phyloP scores from a whole-genome alignment of 2,888 invertebrate species.

The Patella pellucida region DNA sequence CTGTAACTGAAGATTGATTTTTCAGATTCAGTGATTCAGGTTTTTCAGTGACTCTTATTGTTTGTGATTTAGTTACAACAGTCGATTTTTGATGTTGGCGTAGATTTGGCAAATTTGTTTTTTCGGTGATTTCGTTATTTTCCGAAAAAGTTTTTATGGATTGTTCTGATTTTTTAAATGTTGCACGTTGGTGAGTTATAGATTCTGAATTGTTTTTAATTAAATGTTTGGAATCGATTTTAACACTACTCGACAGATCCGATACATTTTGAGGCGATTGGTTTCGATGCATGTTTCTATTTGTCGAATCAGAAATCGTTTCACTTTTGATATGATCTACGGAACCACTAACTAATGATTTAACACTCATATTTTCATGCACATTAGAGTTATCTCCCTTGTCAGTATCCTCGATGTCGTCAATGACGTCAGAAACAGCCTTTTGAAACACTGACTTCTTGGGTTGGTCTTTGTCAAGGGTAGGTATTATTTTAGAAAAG shows the following conservation, averaged over 20 bases:
- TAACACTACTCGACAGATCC: not conserved
- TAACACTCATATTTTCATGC: conserved; percentile 3
- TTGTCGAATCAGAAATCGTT: not conserved
- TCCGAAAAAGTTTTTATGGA: not conserved
- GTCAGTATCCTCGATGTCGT: conserved; percentile 10
- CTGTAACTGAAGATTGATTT: not conserved
- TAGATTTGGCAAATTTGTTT: not conserved
- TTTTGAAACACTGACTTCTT: conserved; percentile 23
- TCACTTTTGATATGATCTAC: not conserved
- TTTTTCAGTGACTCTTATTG: not conserved
- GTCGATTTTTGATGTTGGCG: not conserved
- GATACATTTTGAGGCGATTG: not conserved
- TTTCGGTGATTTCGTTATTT: not conserved
- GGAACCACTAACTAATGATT: not conserved
- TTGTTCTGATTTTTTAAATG: too few relatives aligned
- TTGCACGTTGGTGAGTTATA: too few relatives aligned
- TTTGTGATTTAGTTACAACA: not conserved
- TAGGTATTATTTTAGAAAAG: conserved; percentile 23
- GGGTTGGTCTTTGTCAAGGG: not conserved
- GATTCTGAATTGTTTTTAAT: not conserved
- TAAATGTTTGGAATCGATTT: not conserved
- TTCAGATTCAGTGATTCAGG: not conserved
- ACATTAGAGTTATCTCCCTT: conserved; percentile 7
- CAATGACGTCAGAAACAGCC: conserved; percentile 23
- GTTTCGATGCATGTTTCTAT: not conserved